Base-by-base conservation (phyloP, 2,888 invertebrate genomes). In the Hipparchia semele region DNA sequence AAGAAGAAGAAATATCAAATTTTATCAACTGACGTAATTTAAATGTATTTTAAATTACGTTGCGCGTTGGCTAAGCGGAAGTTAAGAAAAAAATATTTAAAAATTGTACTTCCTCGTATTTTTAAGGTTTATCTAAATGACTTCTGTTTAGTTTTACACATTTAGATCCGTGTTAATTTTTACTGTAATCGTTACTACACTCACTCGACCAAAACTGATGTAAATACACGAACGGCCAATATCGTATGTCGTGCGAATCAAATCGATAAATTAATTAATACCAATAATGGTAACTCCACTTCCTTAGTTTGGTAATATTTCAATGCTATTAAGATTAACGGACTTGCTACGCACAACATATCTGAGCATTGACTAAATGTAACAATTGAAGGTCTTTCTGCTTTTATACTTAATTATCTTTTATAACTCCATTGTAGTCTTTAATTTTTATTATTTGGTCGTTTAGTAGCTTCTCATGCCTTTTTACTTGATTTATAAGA, bases 121-220 rank as follows among this genome's bases (percentile, higher is more conserved):
- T 4, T 39, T 39, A 39, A 39, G 39, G 39, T 39, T 39, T 6
- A 12, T 51, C 51, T 23, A 53, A 65, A 33, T 53, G n/a, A 5
- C 7, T 23, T 54, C 54, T n/a, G 39, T 66, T 53, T n/a, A n/a
- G 6, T 39, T 64, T 10, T 13, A 6, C 49, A 65, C 33, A 12
- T 53, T 39, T 39, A 12, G 12, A 66, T 33, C 33, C 67, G 46
- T 46, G 46, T 68, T 68, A 68, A 58, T 68, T 60, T 59, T 68
- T 68, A 59, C 51, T 68, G 33, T n/a, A 68, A 51, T 7, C 13
- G 67, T 39, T 68, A 58, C 23, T 12, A 45, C 54, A 71, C 74
- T 78, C 77, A 90, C 90, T 84, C 59, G 87, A 84, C 84, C 86
- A 87, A 72, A 85, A 74, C 75, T 90, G 90, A 68, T 84, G 85